Evolutionary conservation across 1,140 invertebrate species (phyloP), one percentile per base, ranked within the genome.

Genomic region (Drosophila hydei): DNA sequence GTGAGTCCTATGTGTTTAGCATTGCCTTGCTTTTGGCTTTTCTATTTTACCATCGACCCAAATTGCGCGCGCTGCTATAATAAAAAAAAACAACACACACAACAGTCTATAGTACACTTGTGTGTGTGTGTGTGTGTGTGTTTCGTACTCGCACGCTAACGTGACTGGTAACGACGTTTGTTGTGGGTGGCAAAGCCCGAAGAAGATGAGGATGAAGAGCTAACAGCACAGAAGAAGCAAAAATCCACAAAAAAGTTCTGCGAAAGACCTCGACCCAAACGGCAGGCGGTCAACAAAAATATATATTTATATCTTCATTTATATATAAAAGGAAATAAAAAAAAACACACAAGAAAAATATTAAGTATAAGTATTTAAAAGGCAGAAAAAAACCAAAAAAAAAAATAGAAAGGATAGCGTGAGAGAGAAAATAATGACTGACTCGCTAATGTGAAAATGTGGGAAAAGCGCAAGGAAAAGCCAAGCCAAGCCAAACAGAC

Each of bases 21-120:
- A 77, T 74, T 61, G 78, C 83, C 75, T 78, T 77, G 77, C 78
- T 88, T 87, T 88, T 87, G 78, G 83, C 83, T 87, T 87, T 87
- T 87, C 83, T 88, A 87, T 87, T 87, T 87, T 87, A 79, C 84
- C 83, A 88, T 88, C 83, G 83, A 87, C 83, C 83, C 83, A 87
- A 87, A 88, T 87, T 88, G 84, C 84, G 78, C 77, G 74, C 81
- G 70, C 71, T 77, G 76, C 52, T 56, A 70, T 71, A 81, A 81
- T 61, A 85, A 85, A 74, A 85, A 76, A 75, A 77, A 84, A 67
- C 78, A 55, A 63, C 43, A 59, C 2, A 4, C 33, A 36, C 25
- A 9, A 45, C 38, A 16, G 9, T 25, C 23, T 50, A 23, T 50
- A 60, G 21, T 27, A 72, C 18, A 45, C 69, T 65, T 65, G 38